phyloP scores from a whole-genome alignment of 2,797 vertebrate genomes.

The Microctenopoma lineatum region DNA sequence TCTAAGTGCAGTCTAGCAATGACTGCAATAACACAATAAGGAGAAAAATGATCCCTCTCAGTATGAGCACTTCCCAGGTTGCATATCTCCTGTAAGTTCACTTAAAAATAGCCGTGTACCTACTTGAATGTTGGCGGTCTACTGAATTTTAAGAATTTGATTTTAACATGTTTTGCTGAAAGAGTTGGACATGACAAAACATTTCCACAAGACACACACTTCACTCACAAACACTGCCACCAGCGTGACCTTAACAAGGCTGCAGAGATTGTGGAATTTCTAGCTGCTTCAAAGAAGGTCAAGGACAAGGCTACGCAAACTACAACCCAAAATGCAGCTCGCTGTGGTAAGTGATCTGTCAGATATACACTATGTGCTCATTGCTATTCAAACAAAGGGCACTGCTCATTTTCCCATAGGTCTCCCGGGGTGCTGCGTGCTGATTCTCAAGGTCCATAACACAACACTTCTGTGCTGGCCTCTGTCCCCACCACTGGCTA shows the following conservation, averaged over 20 bases:
- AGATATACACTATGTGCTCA: background rate
- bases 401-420: slow-evolving; percentile 31
- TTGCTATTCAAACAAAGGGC: slow-evolving; percentile 39
- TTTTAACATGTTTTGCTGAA: background rate
- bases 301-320: slow-evolving; percentile 45
- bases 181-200: slow-evolving; percentile 5
- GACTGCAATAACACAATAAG: slow-evolving; percentile 44
- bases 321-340: slow-evolving; percentile 26
- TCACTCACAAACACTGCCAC: slow-evolving; percentile 2
- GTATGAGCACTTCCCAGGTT: background rate
- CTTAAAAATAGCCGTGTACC: background rate
- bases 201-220: slow-evolving; percentile 29
- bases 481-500: slow-evolving; percentile 47
- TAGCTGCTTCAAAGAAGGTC: slow-evolving; percentile 47
- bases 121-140: background rate
- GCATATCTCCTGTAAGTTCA: background rate
- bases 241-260: slow-evolving; percentile 14
- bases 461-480: slow-evolving; percentile 38
- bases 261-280: slow-evolving; percentile 30
- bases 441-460: slow-evolving; percentile 27
- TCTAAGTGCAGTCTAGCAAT: slow-evolving; percentile 40
- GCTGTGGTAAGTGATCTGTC: background rate
- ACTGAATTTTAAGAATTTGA: background rate
- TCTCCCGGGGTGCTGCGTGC: slow-evolving; percentile 24
- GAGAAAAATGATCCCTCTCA: slow-evolving; percentile 39